Conservation (phyloP, 2,797 vertebrate species). For the Arctocebus calabarensis region DNA sequence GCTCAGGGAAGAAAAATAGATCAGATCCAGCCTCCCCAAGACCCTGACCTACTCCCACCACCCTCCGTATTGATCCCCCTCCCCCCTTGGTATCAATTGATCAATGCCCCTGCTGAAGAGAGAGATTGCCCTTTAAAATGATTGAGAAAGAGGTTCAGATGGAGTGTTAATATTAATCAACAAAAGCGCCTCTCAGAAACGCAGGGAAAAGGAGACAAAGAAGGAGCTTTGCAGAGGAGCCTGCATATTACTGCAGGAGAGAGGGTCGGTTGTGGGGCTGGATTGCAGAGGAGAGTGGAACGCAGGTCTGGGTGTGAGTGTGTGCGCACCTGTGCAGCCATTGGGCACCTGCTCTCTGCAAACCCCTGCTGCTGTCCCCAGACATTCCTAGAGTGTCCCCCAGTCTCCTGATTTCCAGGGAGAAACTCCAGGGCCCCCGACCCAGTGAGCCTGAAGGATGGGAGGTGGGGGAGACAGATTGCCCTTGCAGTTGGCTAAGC, state of each 20-base stretch:
- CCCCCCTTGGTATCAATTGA: neutral
- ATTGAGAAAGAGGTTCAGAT: slow-evolving; percentile 34
- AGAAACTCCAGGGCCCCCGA: neutral
- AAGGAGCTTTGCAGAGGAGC: neutral
- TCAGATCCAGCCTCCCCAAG: neutral
- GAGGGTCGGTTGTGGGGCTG: too few species aligned
- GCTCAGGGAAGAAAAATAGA: neutral
- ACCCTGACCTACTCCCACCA: rapidly evolving
- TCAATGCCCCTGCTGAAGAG: neutral
- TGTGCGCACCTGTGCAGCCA: neutral
- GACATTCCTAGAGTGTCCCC: neutral
- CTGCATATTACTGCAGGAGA: rapidly evolving
- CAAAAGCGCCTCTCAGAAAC: neutral
- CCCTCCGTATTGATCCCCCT: neutral
- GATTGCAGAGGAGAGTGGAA: neutral
- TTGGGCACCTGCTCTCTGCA: neutral
- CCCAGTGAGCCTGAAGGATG: neutral
- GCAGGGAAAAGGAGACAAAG: slow-evolving; percentile 66
- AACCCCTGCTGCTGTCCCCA: neutral
- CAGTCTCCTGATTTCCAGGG: neutral
- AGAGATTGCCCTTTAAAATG: slow-evolving; percentile 54
- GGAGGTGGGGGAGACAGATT: rapidly evolving
- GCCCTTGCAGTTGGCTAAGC: neutral
- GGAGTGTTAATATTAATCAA: slow-evolving; percentile 53
- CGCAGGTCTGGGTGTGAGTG: neutral